phyloP scores from a whole-genome alignment of 2,113 vertebrate species.

The Rousettus leschenaultii region DNA sequence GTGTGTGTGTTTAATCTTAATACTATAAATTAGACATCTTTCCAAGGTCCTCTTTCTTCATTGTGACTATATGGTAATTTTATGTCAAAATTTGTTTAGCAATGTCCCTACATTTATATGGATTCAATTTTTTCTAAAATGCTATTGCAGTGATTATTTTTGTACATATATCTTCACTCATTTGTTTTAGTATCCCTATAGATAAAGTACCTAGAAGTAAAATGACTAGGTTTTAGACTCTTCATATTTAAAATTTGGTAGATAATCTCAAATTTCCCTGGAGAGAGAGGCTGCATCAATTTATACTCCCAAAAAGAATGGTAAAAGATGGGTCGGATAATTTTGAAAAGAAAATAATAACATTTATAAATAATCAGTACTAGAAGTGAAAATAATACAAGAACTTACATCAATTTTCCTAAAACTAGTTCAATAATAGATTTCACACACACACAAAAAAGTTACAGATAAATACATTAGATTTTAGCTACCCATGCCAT shows the following conservation, averaged over 20 bases:
- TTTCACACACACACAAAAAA: not conserved
- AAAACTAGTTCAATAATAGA: not conserved
- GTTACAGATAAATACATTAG: not conserved
- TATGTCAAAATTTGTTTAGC: not conserved
- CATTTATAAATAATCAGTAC: not conserved
- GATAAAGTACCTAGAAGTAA: not conserved
- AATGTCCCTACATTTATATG: not conserved
- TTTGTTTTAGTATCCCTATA: not conserved
- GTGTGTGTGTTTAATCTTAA: not conserved
- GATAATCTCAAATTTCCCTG: not conserved
- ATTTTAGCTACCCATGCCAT: not conserved
- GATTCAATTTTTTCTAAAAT: not conserved
- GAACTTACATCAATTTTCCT: not conserved
- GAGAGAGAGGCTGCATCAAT: not conserved
- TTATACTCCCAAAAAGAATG: not conserved
- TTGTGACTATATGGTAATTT: not conserved
- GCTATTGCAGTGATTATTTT: not conserved
- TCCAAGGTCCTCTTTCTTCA: not conserved
- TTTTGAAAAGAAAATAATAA: conserved; percentile 10
- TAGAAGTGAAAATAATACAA: not conserved
- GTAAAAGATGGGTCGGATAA: not conserved
- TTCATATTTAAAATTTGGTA: not conserved
- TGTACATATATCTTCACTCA: not conserved
- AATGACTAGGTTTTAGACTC: not conserved
- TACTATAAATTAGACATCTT: not conserved